A percentile compares a stretch with the other conserved stretches of the same genome.
phyloP scores from a whole-genome alignment of 2,888 invertebrate genomes.

The Hypselothyrea guttata region DNA sequence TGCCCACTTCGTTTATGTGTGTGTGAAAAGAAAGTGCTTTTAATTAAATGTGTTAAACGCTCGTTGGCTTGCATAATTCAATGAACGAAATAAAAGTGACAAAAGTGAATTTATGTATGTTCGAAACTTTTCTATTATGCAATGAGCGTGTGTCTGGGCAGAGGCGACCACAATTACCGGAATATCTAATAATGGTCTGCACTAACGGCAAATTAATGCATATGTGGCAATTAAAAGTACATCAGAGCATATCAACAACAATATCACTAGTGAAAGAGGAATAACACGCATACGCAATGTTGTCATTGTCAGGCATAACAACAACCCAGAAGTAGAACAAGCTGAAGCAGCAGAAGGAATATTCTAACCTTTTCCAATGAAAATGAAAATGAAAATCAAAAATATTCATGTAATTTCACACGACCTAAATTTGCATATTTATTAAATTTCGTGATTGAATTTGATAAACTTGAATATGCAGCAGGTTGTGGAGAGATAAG shows the following conservation, averaged over 20 bases:
- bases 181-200: constrained; percentile 28
- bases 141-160: constrained; percentile 24
- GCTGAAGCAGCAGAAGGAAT: neutral
- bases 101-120: constrained; percentile 40
- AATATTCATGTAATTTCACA: constrained; percentile 58
- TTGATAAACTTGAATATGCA: constrained; percentile 45
- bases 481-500: constrained; percentile 12
- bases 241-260: constrained; percentile 38
- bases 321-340: constrained; percentile 5
- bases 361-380: constrained; percentile 26
- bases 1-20: constrained; percentile 15
- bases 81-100: constrained; percentile 24
- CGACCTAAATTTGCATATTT: constrained; percentile 67
- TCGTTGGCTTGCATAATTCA: constrained; percentile 62
- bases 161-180: constrained; percentile 16
- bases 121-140: constrained; percentile 45
- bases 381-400: constrained; percentile 50
- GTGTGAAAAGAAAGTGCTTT: constrained; percentile 70
- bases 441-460: constrained; percentile 70
- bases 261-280: constrained; percentile 8
- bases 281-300: constrained; percentile 33
- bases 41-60: constrained; percentile 68
- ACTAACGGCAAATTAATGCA: constrained; percentile 19
- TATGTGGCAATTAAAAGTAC: constrained; percentile 52
- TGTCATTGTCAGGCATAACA: constrained; percentile 20